Base-by-base conservation (phyloP, 2,113 vertebrate genomes). In the Gila orcuttii region DNA sequence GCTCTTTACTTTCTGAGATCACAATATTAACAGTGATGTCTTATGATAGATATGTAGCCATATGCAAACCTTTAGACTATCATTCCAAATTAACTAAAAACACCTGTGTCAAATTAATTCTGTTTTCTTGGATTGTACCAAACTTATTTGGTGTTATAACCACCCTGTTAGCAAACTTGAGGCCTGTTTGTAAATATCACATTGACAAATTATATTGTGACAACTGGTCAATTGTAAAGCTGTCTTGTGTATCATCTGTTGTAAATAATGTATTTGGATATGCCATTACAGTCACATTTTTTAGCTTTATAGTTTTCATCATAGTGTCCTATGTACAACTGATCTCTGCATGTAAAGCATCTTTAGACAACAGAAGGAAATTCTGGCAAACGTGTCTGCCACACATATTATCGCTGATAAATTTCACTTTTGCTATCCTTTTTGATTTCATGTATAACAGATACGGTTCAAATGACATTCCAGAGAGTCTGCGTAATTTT, bases 301-400 rank as follows among this genome's bases (percentile, higher is more conserved):
- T 73, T 2, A 42, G 57, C 33, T 77, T 83, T 80, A 57, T 77
- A 36, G 15, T 79, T 50, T 57, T 86, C 42, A 62, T 86, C 9
- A 42, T 88, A 28, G 19, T 86, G 15, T 86, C 87, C 2, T 88
- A 88, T 33, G 59, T 86, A 4, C 80, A 78, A 25, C 45, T 88
- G 6, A 73, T 84, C 9, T 57, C 59, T 52, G 74, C 85, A 12
- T 84, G 87, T 33, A 83, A 60, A 50, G 39, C 25, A 55, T 88
- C 81, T 45, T 74, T 52, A 36, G 81, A 88, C 4, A 86, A 79
- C 76, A 86, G 76, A 84, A 88, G n/a, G 2, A 88, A 74, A 57
- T 89, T 89, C 52, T 86, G 86, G 88, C 82, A 85, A 36, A 89
- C 85, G 7, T 89, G 88, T 84, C 69, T 86, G 31, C 88, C 85